A percentile compares a stretch with the other conserved stretches of the same genome.
Conservation (phyloP, 1,140 invertebrate species). For the Aporrectodea caliginosa region DNA sequence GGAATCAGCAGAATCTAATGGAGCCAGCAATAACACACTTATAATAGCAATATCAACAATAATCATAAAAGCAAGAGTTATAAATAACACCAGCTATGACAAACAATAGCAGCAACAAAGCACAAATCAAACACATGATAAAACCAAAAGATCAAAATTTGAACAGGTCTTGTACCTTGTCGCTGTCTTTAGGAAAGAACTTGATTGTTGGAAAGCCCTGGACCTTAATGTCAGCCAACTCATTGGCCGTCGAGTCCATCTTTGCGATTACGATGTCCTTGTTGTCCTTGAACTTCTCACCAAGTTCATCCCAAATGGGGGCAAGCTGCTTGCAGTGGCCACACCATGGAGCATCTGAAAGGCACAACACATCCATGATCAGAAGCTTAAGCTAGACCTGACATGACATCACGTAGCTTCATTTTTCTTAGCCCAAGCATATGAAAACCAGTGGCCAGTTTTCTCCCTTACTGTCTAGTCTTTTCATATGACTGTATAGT, state of each 20-base stretch:
- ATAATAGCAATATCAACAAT: background rate
- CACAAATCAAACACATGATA: background rate
- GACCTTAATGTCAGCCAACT: conserved; percentile 81
- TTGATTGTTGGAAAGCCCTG: conserved; percentile 95
- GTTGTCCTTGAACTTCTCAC: conserved; percentile 78
- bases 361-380: too few relatives aligned
- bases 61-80: background rate
- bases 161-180: conserved; percentile 66
- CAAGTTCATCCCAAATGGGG: conserved; percentile 86
- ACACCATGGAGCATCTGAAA: conserved; percentile 97
- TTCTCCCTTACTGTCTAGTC: too few relatives aligned
- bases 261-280: conserved; percentile 89
- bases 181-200: conserved; percentile 86
- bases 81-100: background rate
- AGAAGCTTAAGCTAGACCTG: too few relatives aligned
- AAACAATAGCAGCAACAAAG: background rate
- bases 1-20: too few relatives aligned
- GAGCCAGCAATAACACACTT: too few relatives aligned
- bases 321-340: conserved; percentile 97
- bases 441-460: too few relatives aligned
- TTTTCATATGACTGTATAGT: too few relatives aligned
- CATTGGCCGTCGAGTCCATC: conserved; percentile 97
- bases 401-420: too few relatives aligned
- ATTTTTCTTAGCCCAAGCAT: too few relatives aligned
- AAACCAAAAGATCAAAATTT: background rate